phyloP scores from a whole-genome alignment of 2,888 invertebrate genomes.

The Drosophila fulvimacula region DNA sequence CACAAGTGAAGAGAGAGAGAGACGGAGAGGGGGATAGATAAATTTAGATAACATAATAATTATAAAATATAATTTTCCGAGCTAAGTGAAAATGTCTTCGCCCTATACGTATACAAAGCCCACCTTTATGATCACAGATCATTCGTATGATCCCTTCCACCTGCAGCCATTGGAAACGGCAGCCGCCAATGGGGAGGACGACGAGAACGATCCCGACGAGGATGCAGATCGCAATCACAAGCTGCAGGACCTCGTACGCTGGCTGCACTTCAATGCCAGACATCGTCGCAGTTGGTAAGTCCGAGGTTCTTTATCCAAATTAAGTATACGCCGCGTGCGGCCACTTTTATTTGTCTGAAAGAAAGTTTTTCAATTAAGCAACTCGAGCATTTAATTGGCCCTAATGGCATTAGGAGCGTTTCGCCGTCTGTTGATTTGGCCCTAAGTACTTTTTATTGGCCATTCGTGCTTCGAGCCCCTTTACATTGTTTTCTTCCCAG shows the following conservation, averaged over 20 bases:
- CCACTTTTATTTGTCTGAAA: background rate
- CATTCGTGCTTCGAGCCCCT: conserved; percentile 8
- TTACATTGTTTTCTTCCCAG: background rate
- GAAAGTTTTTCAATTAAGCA: conserved; percentile 53
- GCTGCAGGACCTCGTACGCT: conserved; percentile 76
- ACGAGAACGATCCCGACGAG: conserved; percentile 56
- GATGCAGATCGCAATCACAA: conserved; percentile 71
- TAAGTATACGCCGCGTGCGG: conserved; percentile 48
- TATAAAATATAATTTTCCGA: background rate
- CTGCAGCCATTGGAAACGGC: conserved; percentile 28
- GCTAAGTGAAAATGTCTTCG: conserved; percentile 49
- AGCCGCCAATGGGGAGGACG: conserved; percentile 32
- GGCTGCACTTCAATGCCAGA: conserved; percentile 73
- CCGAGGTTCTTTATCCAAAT: conserved; percentile 11
- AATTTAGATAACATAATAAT: background rate
- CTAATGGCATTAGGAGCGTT: conserved; percentile 2
- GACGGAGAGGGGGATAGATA: background rate
- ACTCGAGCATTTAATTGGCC: conserved; percentile 44
- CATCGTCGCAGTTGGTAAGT: conserved; percentile 74
- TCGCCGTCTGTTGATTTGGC: conserved; percentile 10
- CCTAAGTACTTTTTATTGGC: conserved; percentile 26
- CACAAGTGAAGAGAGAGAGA: conserved; percentile 4
- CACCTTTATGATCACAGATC: conserved; percentile 68
- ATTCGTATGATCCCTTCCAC: conserved; percentile 67
- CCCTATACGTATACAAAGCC: conserved; percentile 60